A percentile compares a stretch with the other conserved stretches of the same genome.
Conservation (phyloP, 30 jellyfish, hydroid and myxozoan species). For the Pelagia noctiluca region DNA sequence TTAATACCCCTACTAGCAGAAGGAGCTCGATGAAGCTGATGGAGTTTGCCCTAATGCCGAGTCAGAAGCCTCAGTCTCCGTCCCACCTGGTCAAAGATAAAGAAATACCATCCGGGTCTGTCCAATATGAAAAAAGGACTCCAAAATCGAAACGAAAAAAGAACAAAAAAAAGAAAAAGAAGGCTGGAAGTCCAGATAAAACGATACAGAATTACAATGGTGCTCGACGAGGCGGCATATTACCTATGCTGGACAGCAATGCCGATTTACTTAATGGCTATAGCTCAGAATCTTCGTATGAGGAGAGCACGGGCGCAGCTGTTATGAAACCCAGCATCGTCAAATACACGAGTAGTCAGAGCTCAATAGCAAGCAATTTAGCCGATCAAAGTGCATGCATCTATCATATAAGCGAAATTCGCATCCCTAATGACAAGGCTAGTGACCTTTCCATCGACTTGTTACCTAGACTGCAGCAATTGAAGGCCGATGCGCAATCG, state of each 20-base stretch:
- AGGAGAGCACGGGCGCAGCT: too few species aligned
- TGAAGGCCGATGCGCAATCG: background rate
- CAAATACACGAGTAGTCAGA: too few species aligned
- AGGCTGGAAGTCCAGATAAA: background rate
- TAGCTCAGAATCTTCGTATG: slow-evolving; percentile 16
- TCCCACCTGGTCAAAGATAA: background rate
- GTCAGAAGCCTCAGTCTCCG: background rate
- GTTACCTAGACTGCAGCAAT: slow-evolving; percentile 10
- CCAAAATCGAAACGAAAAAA: background rate
- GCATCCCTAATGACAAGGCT: too few species aligned
- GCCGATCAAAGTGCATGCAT: background rate
- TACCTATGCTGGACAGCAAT: background rate
- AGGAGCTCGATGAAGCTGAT: slow-evolving; percentile 60
- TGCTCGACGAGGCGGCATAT: slow-evolving; percentile 32
- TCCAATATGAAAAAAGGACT: background rate
- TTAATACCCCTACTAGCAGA: slow-evolving; percentile 27
- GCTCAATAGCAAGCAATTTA: too few species aligned
- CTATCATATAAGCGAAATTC: background rate
- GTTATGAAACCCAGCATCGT: too few species aligned
- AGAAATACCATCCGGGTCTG: slow-evolving; percentile 13
- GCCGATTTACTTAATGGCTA: slow-evolving; percentile 16
- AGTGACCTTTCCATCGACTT: slow-evolving; percentile 12
- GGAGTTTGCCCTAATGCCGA: slow-evolving; percentile 39
- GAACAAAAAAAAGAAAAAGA: slow-evolving; percentile 10
- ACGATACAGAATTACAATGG: background rate